Conservation (phyloP, 2,797 vertebrate genomes). For the Urosaurus nigricauda region DNA sequence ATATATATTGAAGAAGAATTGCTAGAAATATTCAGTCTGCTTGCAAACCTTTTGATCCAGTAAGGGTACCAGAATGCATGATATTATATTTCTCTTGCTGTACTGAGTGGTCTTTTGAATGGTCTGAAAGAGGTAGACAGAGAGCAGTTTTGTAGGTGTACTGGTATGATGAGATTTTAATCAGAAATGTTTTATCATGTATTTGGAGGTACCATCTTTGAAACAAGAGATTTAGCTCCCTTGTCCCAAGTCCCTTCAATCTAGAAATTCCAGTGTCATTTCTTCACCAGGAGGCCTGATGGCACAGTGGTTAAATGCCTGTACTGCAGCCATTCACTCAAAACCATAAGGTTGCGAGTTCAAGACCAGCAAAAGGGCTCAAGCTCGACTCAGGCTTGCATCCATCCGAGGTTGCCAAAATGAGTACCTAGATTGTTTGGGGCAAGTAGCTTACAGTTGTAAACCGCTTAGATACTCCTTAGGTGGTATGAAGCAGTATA, state of each 20-base stretch:
- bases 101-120: constrained; percentile 25
- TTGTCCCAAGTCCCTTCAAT: neutral
- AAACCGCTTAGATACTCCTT: too few species aligned
- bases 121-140: neutral
- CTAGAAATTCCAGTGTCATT: constrained; percentile 6
- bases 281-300: too few species aligned
- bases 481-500: too few species aligned
- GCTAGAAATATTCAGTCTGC: neutral
- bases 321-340: too few species aligned
- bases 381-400: too few species aligned
- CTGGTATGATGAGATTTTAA: neutral
- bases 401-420: too few species aligned
- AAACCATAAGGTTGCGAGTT: too few species aligned
- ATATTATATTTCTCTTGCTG: neutral
- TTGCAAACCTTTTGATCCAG: neutral
- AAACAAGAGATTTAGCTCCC: constrained; percentile 27
- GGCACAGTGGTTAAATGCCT: too few species aligned
- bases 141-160: constrained; percentile 4
- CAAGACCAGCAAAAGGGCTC: too few species aligned
- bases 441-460: too few species aligned
- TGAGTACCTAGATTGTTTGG: too few species aligned
- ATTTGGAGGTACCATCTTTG: constrained; percentile 29
- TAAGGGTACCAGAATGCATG: neutral
- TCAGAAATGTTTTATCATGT: neutral
- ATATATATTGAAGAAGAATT: neutral